Conservation (phyloP, 2,113 vertebrate genomes). For the Lepus americanus region DNA sequence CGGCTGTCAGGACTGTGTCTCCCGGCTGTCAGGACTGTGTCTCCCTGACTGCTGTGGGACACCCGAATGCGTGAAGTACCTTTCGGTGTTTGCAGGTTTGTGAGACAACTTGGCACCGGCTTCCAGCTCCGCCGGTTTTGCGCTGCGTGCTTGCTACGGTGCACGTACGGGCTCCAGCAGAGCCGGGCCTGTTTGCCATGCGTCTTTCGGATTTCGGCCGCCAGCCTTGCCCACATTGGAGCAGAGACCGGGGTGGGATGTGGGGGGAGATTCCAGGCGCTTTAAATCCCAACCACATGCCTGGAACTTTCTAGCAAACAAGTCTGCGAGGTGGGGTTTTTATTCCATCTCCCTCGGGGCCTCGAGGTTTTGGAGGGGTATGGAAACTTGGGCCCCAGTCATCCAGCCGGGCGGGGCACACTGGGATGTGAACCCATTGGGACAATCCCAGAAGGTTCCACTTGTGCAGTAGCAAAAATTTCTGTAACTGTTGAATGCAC, state of each 20-base stretch:
- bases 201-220: neutral
- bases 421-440: neutral
- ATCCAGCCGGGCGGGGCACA: neutral
- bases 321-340: neutral
- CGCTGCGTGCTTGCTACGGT: rapidly evolving
- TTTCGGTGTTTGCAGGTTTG: neutral
- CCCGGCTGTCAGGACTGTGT: rapidly evolving
- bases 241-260: neutral
- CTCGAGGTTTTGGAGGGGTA: neutral
- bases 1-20: rapidly evolving
- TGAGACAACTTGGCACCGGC: neutral
- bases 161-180: rapidly evolving
- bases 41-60: too few species aligned
- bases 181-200: rapidly evolving
- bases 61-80: neutral
- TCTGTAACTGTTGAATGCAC: too few species aligned
- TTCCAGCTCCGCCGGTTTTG: neutral
- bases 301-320: neutral
- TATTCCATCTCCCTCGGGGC: neutral
- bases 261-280: too few species aligned
- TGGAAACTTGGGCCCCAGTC: neutral
- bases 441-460: rapidly evolving
- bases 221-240: rapidly evolving
- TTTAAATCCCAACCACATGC: neutral
- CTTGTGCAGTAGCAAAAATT: neutral